Base-by-base conservation (phyloP, 1,140 invertebrate genomes). In the Pristionchus pacificus region DNA sequence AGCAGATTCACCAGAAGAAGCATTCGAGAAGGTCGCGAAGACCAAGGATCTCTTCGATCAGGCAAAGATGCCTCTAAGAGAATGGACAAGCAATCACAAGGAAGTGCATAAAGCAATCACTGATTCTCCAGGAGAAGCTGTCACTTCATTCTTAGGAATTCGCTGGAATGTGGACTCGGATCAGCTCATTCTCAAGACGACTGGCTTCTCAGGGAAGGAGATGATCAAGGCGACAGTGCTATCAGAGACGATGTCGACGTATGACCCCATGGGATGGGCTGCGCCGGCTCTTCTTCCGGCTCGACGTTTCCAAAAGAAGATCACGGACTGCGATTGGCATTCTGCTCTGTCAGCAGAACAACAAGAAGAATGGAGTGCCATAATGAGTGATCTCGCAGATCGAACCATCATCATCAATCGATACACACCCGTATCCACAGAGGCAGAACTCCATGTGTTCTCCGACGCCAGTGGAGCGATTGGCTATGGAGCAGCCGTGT, bases 51-150 rank as follows among this genome's bases (percentile, higher is more conserved):
- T 58, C 13, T 74, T 75, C 58, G 2, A 55, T 13, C 33, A 59
- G 2, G 57, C 60, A 2, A 30, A 57, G 1, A 74, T 75, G 74
- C 69, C 68, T 65, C 55, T 75, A 1, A 32, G 74, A 0, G 74
- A 70, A 60, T 75, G 31, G 24, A n/a, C 60, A 2, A 25, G 30
- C 14, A 74, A 75, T 55, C 29, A 63, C 2, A 14, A 38, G 2
- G 2, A 28, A 10, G 10, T 69, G 30, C 65, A 65, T 27, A 25
- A 19, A 49, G 24, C 2, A 59, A 38, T 25, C 3, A 10, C 49
- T 27, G 65, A 67, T 29, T 2, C 2, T 2, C 25, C 32, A 10
- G 29, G 15, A 13, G 38, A 15, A 57, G 6, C 19, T 3, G 55
- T 27, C 30, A 38, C 65, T 14, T 49, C 33, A 25, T 57, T 67